phyloP scores from a whole-genome alignment of 1,140 invertebrate genomes.

The Drosophila tristis region DNA sequence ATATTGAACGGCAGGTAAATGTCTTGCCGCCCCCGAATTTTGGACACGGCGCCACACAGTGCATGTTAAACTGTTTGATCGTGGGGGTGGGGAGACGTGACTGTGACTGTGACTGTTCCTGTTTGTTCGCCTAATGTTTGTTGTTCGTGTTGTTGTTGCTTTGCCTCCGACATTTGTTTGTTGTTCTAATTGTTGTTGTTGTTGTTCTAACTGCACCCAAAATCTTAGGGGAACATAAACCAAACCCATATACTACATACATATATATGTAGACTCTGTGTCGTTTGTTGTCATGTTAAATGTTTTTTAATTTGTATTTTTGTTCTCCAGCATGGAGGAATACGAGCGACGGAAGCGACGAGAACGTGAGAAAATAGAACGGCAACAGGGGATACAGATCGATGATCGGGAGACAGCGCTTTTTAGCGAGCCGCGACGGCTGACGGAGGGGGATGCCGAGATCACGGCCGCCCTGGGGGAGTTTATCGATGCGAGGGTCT shows the following conservation, averaged over 20 bases:
- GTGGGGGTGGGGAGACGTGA: slow-evolving; percentile 1
- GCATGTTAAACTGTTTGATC: slow-evolving; percentile 60
- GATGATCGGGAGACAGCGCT: slow-evolving; percentile 84
- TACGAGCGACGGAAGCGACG: slow-evolving; percentile 87
- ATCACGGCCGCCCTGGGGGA: slow-evolving; percentile 80
- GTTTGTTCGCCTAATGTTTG: slow-evolving; percentile 55
- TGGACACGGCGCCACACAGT: slow-evolving; percentile 29
- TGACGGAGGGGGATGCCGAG: slow-evolving; percentile 72
- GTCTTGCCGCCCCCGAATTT: no score
- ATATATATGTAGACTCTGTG: neutral
- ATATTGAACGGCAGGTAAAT: neutral
- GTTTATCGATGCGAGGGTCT: slow-evolving; percentile 61
- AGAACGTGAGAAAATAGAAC: slow-evolving; percentile 89
- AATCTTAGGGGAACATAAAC: neutral
- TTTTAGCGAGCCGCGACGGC: slow-evolving; percentile 86
- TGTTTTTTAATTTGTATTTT: neutral
- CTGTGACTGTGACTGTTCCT: slow-evolving; percentile 4
- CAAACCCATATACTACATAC: neutral
- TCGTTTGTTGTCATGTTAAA: neutral
- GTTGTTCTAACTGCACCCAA: slow-evolving; percentile 38
- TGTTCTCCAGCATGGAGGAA: slow-evolving; percentile 87
- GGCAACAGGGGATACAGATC: slow-evolving; percentile 88
- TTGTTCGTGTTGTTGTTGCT: slow-evolving; percentile 48
- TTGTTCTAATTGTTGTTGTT: slow-evolving; percentile 51
- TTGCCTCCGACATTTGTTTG: slow-evolving; percentile 68